Base-by-base conservation (phyloP, 1,140 invertebrate genomes). In the Atta colombica region DNA sequence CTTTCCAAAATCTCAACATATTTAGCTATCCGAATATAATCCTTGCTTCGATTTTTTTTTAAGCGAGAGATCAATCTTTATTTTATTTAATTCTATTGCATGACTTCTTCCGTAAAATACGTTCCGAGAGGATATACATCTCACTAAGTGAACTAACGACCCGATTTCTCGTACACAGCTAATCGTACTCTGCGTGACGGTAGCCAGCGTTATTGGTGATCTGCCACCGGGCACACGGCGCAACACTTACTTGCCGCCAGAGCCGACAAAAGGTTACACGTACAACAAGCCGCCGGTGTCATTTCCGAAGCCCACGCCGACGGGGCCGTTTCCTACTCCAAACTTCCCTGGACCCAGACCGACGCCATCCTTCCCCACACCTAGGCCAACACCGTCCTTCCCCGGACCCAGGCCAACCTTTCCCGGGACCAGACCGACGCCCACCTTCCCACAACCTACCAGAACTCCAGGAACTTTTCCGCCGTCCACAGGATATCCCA, bases 181-280 rank as follows among this genome's bases (percentile, higher is more conserved):
- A 90, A 93, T 92, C 49, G 87, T 96, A 78, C 93, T 96, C 60
- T 95, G 93, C 89, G 90, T 95, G 55, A 93, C 93, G 89, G 92
- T 96, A 84, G 93, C 92, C 35, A 88, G 86, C 53, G 93, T 90
- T 91, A 63, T 78, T 92, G 92, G 91, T 77, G 94, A 95, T 68
- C 84, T 95, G 53, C 94, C 95, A 39, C 94, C 94, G 14, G 95
- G 95, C 16, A 95, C 96, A 6, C 96, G 96, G 68, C 95, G 96
- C 69, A 96, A 97, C 87, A 96, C 96, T 21, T 97, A 97, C 91
- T 94, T 97, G 25, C 97, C 96, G n/a, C 96, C 96, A 55, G 95
- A 96, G 71, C 96, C 96, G 1, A 96, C 94, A 63, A 96, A 96
- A 58, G 96, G 96, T 12, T 97, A 97, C 92, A 95, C 95, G 51